Base-by-base conservation (phyloP, 2,113 vertebrate genomes). In the Gallinago media region DNA sequence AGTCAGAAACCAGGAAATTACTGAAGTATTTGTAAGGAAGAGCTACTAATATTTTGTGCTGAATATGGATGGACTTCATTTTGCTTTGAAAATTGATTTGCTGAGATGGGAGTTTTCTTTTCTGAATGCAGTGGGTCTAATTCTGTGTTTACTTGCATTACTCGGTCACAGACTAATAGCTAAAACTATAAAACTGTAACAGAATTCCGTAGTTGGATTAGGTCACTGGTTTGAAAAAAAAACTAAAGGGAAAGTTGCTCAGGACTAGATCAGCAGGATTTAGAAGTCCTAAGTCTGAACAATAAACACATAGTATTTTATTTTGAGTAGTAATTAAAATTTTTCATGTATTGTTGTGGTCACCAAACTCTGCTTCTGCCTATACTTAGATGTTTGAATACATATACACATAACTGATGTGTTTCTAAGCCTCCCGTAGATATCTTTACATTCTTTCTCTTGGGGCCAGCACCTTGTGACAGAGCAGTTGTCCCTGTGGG, bases 401-500 rank as follows among this genome's bases (percentile, higher is more conserved):
- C n/a, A n/a, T n/a, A n/a, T n/a, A n/a, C n/a, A n/a, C n/a, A n/a
- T n/a, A n/a, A n/a, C n/a, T n/a, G n/a, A n/a, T n/a, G n/a, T n/a
- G n/a, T n/a, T n/a, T n/a, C 22, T 29, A 32, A 21, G 15, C 32
- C 82, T 36, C 47, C 26, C 22, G 50, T n/a, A 7, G 22, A 3
- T n/a, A 4, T 8, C 18, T 42, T 6, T 20, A 2, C 36, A 4
- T 20, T 55, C 19, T 32, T 47, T 55, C 54, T 22, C 19, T 40
- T 32, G 0, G 6, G 38, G 25, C 12, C 38, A 9, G 44, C 3
- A 4, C 58, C 6, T 2, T 6, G 25, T n/a, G 34, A 29, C 76
- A 38, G 23, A 25, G 8, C 2, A 2, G 49, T 38, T 14, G 11
- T 15, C 29, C 8, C 13, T 25, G 49, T 7, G 8, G 49, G 49